These are phyloP conservation scores for Sphinx pinastri DNA, from an alignment of 2,888 invertebrate genomes.

Conservation along the genomic window DNA sequence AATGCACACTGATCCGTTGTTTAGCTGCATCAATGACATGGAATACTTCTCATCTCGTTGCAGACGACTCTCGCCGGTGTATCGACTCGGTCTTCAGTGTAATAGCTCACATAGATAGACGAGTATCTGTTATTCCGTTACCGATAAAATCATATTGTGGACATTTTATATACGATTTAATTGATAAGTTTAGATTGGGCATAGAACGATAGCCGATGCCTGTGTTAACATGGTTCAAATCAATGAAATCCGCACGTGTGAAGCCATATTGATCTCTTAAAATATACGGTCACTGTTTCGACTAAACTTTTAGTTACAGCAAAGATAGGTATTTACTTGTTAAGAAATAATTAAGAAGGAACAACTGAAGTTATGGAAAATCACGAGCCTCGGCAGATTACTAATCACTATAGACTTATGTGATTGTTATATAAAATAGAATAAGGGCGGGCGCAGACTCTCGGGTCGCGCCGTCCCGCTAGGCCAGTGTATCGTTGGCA, in stretches of 20 bases:
- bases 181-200: constrained; percentile 67
- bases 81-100: not conserved
- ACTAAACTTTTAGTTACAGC: constrained; percentile 35
- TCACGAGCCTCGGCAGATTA: constrained; percentile 70
- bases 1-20: constrained; percentile 41
- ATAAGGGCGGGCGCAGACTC: constrained; percentile 54
- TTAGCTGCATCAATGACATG: constrained; percentile 43
- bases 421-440: constrained; percentile 54
- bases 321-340: constrained; percentile 64
- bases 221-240: constrained; percentile 49
- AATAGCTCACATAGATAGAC: not conserved
- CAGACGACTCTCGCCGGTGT: constrained; percentile 39
- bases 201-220: constrained; percentile 54
- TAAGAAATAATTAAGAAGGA: constrained; percentile 71
- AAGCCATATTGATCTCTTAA: constrained; percentile 76
- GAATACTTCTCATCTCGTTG: constrained; percentile 44
- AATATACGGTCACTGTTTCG: constrained; percentile 53
- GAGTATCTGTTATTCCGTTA: constrained; percentile 53
- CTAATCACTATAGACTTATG: constrained; percentile 60
- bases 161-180: constrained; percentile 43
- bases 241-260: constrained; percentile 55
- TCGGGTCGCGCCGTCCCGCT: constrained; percentile 41
- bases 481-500: constrained; percentile 82
- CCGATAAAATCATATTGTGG: constrained; percentile 50
- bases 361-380: constrained; percentile 63